Evolutionary conservation across 2,888 invertebrate species (phyloP), one percentile per base, ranked within the genome.

Genomic region (Chrysopilus asiliformis): DNA sequence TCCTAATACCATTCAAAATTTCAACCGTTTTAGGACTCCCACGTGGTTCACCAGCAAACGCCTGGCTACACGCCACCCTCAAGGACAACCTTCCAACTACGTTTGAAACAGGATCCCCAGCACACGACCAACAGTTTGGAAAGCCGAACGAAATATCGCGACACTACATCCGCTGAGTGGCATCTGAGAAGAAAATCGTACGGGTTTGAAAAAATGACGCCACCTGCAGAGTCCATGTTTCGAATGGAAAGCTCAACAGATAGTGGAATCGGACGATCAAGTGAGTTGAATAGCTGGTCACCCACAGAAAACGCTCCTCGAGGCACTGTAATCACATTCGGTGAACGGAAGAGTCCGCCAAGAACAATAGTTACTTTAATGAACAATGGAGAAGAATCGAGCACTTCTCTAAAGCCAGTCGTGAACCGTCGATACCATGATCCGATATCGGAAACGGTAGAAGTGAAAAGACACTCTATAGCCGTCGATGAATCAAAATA

Each of bases 241-340:
- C 67, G 72, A 3, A 74, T 77, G 51, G 79, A 80, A 53, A 77
- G 79, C n/a, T 81, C 80, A 4, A 81, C 79, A 2, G 81, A 81
- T 48, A 81, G 81, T 50, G 81, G 81, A 1, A 72, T 81, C 48
- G 80, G 79, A 44, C 71, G 77, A 50, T 81, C 80, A 1, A 70
- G 74, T 14, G 80, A 81, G 63, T 62, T 77, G 29, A 71, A 76
- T 16, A 56, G 56, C 43, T 67, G 52, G 58, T 64, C 67, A 4
- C 58, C 64, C 15, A 48, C 46, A 10, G 43, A 47, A 14, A 29
- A 19, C 5, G 17, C 42, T 4, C 36, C 40, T 53, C 57, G 2
- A 16, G 54, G 54, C 3, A 61, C 60, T 10, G 54, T 60, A 2
- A 58, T 62, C 30, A 57, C 58, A 22, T 57, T 60, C 38, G 56